Conservation (phyloP, 2,888 invertebrate species). For the Formica aserva region DNA sequence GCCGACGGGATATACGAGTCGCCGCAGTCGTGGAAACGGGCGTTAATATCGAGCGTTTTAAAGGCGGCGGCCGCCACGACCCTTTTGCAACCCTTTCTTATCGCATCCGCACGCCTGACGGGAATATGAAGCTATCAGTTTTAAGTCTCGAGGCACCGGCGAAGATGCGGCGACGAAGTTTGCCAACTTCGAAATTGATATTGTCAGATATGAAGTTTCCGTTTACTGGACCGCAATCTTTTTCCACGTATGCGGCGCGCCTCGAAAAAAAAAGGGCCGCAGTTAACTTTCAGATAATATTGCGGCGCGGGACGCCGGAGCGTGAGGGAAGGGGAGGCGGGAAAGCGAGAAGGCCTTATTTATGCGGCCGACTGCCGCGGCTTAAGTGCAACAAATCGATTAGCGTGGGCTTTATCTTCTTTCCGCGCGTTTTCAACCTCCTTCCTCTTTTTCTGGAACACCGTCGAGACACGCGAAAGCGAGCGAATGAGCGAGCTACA, state of each 20-base stretch:
- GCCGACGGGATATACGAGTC: constrained; percentile 39
- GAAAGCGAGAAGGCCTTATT: constrained; percentile 34
- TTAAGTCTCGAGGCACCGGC: constrained; percentile 25
- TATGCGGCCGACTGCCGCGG: constrained; percentile 29
- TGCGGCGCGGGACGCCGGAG: constrained; percentile 6
- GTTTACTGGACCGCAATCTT: constrained; percentile 40
- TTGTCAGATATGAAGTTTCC: constrained; percentile 50
- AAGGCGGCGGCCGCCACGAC: constrained; percentile 32
- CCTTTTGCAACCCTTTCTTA: constrained; percentile 28
- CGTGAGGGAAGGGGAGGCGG: background rate
- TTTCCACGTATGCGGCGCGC: background rate
- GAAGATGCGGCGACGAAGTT: constrained; percentile 25
- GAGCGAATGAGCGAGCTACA: background rate
- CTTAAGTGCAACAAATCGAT: constrained; percentile 51
- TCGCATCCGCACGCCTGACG: background rate
- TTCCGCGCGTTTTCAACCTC: constrained; percentile 37
- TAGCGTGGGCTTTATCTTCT: constrained; percentile 48
- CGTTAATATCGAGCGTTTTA: constrained; percentile 72
- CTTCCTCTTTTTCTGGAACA: constrained; percentile 36
- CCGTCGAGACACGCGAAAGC: constrained; percentile 38
- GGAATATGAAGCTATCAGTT: constrained; percentile 54
- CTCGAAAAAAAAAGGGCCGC: background rate
- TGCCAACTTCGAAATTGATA: constrained; percentile 57
- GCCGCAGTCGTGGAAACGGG: constrained; percentile 66
- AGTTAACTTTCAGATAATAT: constrained; percentile 38